These are phyloP conservation scores for Crax fasciolata DNA, from an alignment of 2,797 vertebrate species.

Conservation along the genomic window DNA sequence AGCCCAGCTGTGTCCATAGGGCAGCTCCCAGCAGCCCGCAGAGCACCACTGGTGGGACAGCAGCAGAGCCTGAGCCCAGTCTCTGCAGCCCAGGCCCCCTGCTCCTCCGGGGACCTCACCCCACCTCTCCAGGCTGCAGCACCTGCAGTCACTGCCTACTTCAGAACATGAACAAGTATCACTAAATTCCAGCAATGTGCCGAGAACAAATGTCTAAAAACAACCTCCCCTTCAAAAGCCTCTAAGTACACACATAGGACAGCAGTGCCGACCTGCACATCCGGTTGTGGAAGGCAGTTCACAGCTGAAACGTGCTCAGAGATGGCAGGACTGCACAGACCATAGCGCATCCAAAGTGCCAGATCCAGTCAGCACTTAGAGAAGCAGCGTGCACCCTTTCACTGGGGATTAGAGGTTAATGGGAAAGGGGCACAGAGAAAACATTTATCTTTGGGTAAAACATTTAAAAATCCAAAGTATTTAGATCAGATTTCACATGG, in stretches of 20 bases:
- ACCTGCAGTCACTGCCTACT: neutral
- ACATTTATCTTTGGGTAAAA: neutral
- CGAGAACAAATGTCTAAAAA: neutral
- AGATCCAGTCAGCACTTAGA: rapidly evolving
- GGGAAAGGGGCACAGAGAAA: neutral
- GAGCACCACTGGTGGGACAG: neutral
- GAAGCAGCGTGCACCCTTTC: rapidly evolving
- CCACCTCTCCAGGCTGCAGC: neutral
- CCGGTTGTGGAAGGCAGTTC: neutral
- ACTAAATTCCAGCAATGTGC: neutral
- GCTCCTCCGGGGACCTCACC: neutral
- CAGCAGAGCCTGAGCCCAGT: rapidly evolving
- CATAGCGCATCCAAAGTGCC: rapidly evolving
- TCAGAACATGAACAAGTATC: neutral
- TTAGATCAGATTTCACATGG: neutral
- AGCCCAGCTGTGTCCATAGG: neutral
- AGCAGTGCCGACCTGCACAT: neutral
- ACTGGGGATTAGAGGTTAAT: rapidly evolving
- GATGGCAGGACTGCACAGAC: neutral
- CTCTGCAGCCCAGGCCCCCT: rapidly evolving
- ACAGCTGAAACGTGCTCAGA: neutral
- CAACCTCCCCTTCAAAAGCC: neutral
- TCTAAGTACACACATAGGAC: neutral
- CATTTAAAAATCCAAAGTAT: neutral
- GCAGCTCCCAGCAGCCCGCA: neutral